Evolutionary conservation across 2,797 vertebrate genomes (phyloP).

Genomic region (Argentina silus): DNA sequence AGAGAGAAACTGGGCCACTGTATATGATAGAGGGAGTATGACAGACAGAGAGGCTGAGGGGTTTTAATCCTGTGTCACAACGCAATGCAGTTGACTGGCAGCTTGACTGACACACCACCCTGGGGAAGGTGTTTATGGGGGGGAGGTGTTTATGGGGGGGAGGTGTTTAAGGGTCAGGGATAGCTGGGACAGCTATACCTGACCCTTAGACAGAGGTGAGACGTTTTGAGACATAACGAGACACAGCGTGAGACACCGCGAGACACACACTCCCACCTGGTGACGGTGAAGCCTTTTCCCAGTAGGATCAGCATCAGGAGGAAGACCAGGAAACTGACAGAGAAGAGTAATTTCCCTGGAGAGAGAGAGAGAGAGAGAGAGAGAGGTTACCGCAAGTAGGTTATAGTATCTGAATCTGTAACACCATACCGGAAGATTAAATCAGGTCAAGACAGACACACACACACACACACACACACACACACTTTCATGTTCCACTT

Average conservation of each 20-base stretch:
- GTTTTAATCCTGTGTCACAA: slow-evolving; percentile 10
- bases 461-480: not conserved
- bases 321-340: slow-evolving; percentile 91
- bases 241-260: not conserved
- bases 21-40: not conserved
- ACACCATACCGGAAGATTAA: slow-evolving; percentile 59
- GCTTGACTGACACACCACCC: not conserved
- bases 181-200: slow-evolving; percentile 3
- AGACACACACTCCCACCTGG: slow-evolving; percentile 66
- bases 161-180: too few relatives aligned
- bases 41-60: not conserved
- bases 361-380: slow-evolving; percentile 53
- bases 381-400: slow-evolving; percentile 69
- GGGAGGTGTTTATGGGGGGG: too few relatives aligned
- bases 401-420: slow-evolving; percentile 64
- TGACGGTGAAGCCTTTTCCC: slow-evolving; percentile 95
- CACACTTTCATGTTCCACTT: slow-evolving; percentile 42
- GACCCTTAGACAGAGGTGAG: not conserved
- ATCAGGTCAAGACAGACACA: slow-evolving; percentile 54
- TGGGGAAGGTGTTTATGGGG: not conserved
- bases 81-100: not conserved
- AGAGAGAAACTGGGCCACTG: too few relatives aligned
- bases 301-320: slow-evolving; percentile 90
- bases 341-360: slow-evolving; percentile 94
- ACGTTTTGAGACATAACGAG: not conserved